These are phyloP conservation scores for Perca flavescens DNA, from an alignment of 2,113 vertebrate species.

Conservation along the genomic window DNA sequence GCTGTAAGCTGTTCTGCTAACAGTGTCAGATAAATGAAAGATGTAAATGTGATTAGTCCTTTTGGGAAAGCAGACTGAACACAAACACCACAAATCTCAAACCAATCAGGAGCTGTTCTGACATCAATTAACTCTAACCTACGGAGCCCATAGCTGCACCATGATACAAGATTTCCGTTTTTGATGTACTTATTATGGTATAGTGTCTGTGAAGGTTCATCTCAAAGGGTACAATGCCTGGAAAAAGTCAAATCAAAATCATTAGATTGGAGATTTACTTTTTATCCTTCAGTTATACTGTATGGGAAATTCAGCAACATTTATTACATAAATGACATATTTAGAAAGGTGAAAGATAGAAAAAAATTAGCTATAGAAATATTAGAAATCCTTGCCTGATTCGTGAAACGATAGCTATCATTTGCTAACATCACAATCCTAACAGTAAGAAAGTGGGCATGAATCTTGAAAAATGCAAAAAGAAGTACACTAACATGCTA, in stretches of 20 bases:
- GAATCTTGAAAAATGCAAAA: no score
- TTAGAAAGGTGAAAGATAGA: no score
- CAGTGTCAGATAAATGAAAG: not conserved
- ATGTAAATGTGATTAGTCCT: conserved; percentile 14
- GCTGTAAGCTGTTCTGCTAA: not conserved
- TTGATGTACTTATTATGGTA: not conserved
- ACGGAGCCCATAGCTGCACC: not conserved
- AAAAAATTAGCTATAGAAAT: no score
- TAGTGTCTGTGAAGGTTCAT: not conserved
- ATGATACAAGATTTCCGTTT: not conserved
- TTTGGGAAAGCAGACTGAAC: not conserved
- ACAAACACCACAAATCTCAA: not conserved
- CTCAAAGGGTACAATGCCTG: not conserved
- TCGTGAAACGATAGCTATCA: no score
- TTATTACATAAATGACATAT: no score
- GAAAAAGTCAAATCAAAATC: not conserved
- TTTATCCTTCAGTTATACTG: not conserved
- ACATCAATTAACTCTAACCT: conserved; percentile 1
- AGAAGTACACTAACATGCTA: no score
- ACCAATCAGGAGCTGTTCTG: not conserved
- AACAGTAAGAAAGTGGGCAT: no score
- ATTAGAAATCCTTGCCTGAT: no score
- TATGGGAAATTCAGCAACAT: no score
- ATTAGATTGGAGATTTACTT: not conserved
- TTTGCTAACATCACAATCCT: no score